A percentile compares a stretch with the other conserved stretches of the same genome.
Conservation (phyloP, 1,140 invertebrate genomes). For the Ooceraea biroi region DNA sequence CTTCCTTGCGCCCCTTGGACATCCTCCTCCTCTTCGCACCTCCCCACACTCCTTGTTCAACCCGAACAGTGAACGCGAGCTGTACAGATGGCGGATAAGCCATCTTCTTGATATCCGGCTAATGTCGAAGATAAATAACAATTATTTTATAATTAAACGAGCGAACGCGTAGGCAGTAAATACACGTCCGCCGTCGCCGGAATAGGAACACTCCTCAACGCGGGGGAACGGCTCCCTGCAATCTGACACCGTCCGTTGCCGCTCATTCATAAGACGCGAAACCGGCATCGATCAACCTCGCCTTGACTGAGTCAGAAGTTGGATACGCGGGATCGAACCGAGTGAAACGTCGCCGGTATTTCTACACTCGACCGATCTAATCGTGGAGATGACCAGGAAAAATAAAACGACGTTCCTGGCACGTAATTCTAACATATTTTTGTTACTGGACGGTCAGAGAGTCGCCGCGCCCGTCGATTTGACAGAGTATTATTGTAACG, state of each 20-base stretch:
- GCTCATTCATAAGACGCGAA: conserved; percentile 79
- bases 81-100: conserved; percentile 66
- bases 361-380: not conserved
- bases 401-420: not conserved
- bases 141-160: conserved; percentile 82
- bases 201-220: conserved; percentile 26
- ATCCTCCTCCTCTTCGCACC: conserved; percentile 12
- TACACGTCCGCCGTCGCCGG: conserved; percentile 60
- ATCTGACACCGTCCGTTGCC: conserved; percentile 73
- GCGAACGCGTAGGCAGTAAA: conserved; percentile 71
- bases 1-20: conserved; percentile 39
- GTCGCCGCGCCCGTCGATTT: not conserved
- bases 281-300: conserved; percentile 77
- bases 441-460: not conserved
- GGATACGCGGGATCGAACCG: not conserved
- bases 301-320: conserved; percentile 45
- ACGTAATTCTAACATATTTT: not conserved
- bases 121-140: conserved; percentile 79
- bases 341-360: not conserved
- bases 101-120: conserved; percentile 73
- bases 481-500: not conserved
- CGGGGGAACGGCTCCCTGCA: conserved; percentile 65
- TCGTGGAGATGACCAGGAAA: not conserved
- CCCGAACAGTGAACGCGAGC: conserved; percentile 44
- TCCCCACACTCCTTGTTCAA: conserved; percentile 12